Evolutionary conservation across 2,797 vertebrate species (phyloP), one percentile per base, ranked within the genome.

Genomic region (Paguma larvata): DNA sequence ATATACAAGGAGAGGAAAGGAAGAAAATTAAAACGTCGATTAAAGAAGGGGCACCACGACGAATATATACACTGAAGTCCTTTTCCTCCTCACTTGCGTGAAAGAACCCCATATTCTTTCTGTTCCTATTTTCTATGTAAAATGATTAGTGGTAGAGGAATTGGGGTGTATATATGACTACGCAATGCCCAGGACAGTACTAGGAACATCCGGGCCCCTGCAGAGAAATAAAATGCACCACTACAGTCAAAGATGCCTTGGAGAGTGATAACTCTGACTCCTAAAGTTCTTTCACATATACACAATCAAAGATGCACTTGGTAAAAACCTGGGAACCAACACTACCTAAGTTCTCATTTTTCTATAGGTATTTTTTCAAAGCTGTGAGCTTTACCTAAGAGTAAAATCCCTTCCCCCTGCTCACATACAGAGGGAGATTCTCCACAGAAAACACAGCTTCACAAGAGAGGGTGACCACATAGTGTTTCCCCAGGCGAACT

Each of bases 401-500:
- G 85, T 19, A 95, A 97, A 98, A 97, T 94, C 59, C 96, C 95
- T 97, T 97, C 96, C 94, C 98, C 90, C 97, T 94, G 70, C 70
- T 89, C 85, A 41, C 62, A 89, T 44, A 93, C 72, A 97, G 97
- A 98, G 85, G n/a, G 93, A 68, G 27, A 80, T 34, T 94, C 94
- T 1, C 0, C 93, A 96, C 32, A 97, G 89, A 96, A 91, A 97
- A 56, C 7, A 73, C 85, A 32, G 96, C 98, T 97, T 97, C 94
- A 98, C 97, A 92, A 96, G 97, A 51, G 46, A 44, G 59, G 27
- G 10, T 14, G 5, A 12, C 44, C 32, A 85, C 92, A 97, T 95
- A 96, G 65, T 32, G 84, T 98, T 98, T 91, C 96, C 95, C 97
- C 95, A 97, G 0, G 14, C 85, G 93, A 98, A 98, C 91, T 98